A percentile compares a stretch with the other conserved stretches of the same genome.
phyloP scores from a whole-genome alignment of 2,888 invertebrate species.

The Hypena proboscidalis region DNA sequence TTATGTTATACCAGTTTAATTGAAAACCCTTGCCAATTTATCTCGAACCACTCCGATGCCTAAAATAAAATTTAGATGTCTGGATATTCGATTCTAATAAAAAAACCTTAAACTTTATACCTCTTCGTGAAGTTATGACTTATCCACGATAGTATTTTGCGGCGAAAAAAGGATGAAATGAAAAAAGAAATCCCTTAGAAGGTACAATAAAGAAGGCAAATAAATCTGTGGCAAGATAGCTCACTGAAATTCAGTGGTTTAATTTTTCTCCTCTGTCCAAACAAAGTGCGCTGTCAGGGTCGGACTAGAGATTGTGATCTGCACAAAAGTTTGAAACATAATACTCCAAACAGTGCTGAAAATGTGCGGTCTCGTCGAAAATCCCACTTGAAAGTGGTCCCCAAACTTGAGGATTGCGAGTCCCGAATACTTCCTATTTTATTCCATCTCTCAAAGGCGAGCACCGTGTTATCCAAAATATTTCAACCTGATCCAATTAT shows the following conservation, averaged over 20 bases:
- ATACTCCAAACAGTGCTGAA: conserved; percentile 61
- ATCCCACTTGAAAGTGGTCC: conserved; percentile 74
- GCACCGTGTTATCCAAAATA: conserved; percentile 37
- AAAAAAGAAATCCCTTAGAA: conserved; percentile 23
- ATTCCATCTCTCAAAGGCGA: conserved; percentile 37
- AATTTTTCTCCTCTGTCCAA: conserved; percentile 26
- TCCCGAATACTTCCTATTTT: conserved; percentile 34
- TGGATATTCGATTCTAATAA: conserved; percentile 20
- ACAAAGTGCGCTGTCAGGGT: conserved; percentile 66
- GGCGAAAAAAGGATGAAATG: conserved; percentile 16
- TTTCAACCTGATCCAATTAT: conserved; percentile 35
- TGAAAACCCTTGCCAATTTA: too few relatives aligned
- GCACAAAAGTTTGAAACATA: conserved; percentile 70
- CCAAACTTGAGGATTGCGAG: conserved; percentile 36
- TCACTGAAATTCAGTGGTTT: conserved; percentile 38
- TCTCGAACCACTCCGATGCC: neutral
- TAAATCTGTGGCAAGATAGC: conserved; percentile 38
- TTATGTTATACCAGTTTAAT: too few relatives aligned
- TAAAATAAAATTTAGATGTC: neutral
- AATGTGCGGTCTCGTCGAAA: conserved; percentile 62
- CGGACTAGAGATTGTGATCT: conserved; percentile 71
- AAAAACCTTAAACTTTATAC: conserved; percentile 19
- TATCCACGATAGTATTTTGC: conserved; percentile 17
- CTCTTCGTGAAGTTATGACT: conserved; percentile 19
- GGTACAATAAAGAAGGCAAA: conserved; percentile 36